Conservation (phyloP, 2,113 vertebrate species). For the Apodemus sylvaticus region DNA sequence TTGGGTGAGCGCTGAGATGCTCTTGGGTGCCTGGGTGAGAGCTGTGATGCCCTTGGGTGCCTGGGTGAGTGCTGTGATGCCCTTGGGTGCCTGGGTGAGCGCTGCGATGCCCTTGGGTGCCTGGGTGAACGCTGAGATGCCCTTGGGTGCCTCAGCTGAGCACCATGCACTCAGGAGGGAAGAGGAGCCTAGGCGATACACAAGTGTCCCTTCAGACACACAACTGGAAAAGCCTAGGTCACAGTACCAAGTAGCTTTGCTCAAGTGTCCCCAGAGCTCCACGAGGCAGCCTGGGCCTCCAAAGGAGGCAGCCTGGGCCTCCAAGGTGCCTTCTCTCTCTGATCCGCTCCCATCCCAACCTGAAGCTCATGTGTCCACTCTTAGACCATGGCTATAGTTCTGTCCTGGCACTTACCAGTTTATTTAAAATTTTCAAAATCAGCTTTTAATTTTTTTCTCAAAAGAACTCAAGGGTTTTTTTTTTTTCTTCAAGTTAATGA, state of each 20-base stretch:
- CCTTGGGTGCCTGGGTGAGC: rapidly evolving
- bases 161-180: neutral
- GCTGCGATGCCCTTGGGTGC: neutral
- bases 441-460: neutral
- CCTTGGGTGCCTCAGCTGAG: rapidly evolving
- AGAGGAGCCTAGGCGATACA: neutral
- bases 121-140: rapidly evolving
- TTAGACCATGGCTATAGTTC: neutral
- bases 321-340: neutral
- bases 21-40: rapidly evolving
- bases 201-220: rapidly evolving
- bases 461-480: neutral
- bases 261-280: rapidly evolving
- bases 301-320: neutral
- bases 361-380: neutral
- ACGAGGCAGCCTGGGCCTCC: rapidly evolving
- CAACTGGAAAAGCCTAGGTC: rapidly evolving
- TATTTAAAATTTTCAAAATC: neutral
- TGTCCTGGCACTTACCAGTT: neutral
- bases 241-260: rapidly evolving
- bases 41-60: neutral
- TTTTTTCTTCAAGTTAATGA: neutral
- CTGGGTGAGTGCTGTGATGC: no score
- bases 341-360: rapidly evolving
- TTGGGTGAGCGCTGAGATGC: neutral